A percentile compares a stretch with the other conserved stretches of the same genome.
phyloP scores from a whole-genome alignment of 2,888 invertebrate species.

The Eumerus sabulonum region DNA sequence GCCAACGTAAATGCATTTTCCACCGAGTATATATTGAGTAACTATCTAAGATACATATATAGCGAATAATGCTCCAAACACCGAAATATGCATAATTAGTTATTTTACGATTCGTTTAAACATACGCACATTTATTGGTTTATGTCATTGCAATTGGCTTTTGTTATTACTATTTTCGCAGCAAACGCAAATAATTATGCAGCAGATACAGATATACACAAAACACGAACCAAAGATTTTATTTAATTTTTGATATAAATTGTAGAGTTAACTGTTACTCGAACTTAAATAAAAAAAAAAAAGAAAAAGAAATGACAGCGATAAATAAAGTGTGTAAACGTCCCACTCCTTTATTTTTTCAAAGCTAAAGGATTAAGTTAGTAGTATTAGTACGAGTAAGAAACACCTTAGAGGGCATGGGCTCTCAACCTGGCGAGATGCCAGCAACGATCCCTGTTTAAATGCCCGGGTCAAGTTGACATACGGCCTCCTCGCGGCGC shows the following conservation, averaged over 20 bases:
- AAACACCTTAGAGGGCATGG: no score
- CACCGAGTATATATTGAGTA: conserved; percentile 30
- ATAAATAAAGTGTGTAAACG: conserved; percentile 58
- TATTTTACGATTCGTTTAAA: conserved; percentile 36
- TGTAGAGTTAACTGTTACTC: not conserved
- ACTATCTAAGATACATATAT: conserved; percentile 45
- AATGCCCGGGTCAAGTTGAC: no score
- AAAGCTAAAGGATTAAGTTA: no score
- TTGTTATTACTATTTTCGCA: conserved; percentile 46
- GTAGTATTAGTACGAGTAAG: no score
- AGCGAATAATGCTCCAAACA: conserved; percentile 71
- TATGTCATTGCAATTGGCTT: conserved; percentile 13
- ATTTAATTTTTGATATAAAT: conserved; percentile 4
- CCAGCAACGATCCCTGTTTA: no score
- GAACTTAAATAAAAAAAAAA: not conserved
- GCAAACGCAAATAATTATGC: conserved; percentile 35
- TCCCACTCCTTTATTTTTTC: conserved; percentile 25
- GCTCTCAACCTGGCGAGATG: no score
- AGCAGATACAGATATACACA: conserved; percentile 58
- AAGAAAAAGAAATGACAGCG: conserved; percentile 27
- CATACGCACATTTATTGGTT: conserved; percentile 20
- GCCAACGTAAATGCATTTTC: conserved; percentile 32
- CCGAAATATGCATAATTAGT: conserved; percentile 70
- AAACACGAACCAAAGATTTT: conserved; percentile 49
- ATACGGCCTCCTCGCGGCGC: no score